Evolutionary conservation across 2,888 invertebrate genomes (phyloP).

Genomic region (Cremastinae sp.): DNA sequence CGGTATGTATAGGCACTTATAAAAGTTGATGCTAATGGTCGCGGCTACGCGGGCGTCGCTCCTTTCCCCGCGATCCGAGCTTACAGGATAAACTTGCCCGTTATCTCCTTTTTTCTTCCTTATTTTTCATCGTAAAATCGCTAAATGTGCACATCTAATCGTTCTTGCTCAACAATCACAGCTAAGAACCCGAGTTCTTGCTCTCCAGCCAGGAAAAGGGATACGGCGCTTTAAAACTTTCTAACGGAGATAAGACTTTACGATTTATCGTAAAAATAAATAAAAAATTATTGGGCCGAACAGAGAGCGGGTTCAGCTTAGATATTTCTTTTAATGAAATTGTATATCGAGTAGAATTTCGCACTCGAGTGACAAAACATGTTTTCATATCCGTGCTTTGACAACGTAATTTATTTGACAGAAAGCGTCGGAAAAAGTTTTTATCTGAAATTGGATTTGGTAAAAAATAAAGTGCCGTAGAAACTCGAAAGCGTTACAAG

Average conservation of each 20-base stretch:
- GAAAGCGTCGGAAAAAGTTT: too few relatives aligned
- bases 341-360: too few relatives aligned
- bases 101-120: slow-evolving; percentile 8
- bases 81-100: slow-evolving; percentile 10
- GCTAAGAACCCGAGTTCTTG: slow-evolving; percentile 5
- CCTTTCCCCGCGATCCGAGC: background rate
- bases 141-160: slow-evolving; percentile 20
- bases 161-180: slow-evolving; percentile 43
- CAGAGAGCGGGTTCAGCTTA: too few relatives aligned
- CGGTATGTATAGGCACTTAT: slow-evolving; percentile 18
- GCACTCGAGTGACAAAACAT: too few relatives aligned
- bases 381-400: too few relatives aligned
- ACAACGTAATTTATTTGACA: too few relatives aligned
- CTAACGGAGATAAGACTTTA: slow-evolving; percentile 15
- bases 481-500: too few relatives aligned
- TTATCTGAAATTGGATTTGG: too few relatives aligned
- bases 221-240: slow-evolving; percentile 26
- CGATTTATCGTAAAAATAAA: slow-evolving; percentile 25
- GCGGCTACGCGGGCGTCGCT: slow-evolving; percentile 10
- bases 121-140: slow-evolving; percentile 35
- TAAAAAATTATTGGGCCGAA: too few relatives aligned
- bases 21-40: slow-evolving; percentile 34
- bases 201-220: background rate
- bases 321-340: too few relatives aligned
- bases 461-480: too few relatives aligned